A percentile compares a stretch with the other conserved stretches of the same genome.
These are phyloP conservation scores for Frankliniella intonsa DNA, from an alignment of 2,888 invertebrate genomes.

Conservation along the genomic window DNA sequence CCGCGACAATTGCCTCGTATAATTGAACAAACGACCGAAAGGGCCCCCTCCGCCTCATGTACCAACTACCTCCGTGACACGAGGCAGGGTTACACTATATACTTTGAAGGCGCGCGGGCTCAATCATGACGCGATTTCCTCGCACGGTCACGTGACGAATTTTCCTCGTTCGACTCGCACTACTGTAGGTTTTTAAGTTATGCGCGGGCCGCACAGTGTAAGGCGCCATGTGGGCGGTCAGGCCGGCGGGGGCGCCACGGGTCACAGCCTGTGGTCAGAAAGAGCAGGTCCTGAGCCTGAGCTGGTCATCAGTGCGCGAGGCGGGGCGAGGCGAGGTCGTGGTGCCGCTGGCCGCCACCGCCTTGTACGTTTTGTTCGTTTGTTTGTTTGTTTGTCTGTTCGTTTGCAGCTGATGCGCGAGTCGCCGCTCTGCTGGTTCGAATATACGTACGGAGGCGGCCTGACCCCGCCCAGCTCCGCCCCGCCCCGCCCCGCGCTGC, in stretches of 20 bases:
- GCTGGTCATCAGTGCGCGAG: background rate
- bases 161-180: no score
- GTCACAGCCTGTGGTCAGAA: background rate
- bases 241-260: background rate
- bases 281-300: background rate
- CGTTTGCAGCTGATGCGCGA: background rate
- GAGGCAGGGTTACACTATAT: background rate
- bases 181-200: no score
- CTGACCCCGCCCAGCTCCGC: background rate
- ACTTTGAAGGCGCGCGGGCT: background rate
- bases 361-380: background rate
- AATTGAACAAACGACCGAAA: constrained; percentile 19
- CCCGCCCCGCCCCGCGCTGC: background rate
- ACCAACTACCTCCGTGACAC: background rate
- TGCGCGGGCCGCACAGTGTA: no score
- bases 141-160: no score
- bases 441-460: no score
- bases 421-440: no score
- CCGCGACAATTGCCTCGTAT: constrained; percentile 8
- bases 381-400: background rate
- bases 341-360: background rate
- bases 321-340: background rate
- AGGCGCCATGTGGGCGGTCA: no score
- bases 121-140: background rate
- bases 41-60: background rate